Base-by-base conservation (phyloP, 1,140 invertebrate species). In the Magallana ariakensis region DNA sequence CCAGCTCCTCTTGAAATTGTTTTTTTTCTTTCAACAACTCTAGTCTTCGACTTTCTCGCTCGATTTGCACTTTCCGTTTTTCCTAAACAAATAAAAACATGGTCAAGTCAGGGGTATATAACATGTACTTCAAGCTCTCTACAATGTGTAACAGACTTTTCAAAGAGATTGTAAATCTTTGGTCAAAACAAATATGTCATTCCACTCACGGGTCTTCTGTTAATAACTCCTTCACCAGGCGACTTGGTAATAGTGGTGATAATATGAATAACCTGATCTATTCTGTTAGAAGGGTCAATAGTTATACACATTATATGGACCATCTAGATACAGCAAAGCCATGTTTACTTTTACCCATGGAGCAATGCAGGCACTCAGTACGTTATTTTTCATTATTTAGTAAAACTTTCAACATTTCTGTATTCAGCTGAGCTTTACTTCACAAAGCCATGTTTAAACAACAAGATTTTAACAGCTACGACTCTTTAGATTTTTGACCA, bases 1-100 rank as follows among this genome's bases (percentile, higher is more conserved):
- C 92, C 89, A 92, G 75, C 85, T 93, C 89, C 66, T 90, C 89
- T 81, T 92, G 83, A n/a, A 90, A 66, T 8, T 85, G 56, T 46
- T 90, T 70, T 86, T 92, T 92, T 84, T 89, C 85, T 85, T 89
- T 90, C 56, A 88, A 54, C 54, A 93, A 80, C 62, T 90, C 85
- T 46, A 92, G 84, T 83, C 92, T 86, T 87, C 80, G 88, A 33
- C 81, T 83, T 88, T 93, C 92, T 87, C 85, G 84, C 15, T 87
- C 81, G 56, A 87, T 86, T 85, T 93, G 90, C 16, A 57, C 70
- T 85, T 92, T 92, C 33, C 92, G 80, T 70, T 88, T 91, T 85
- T 93, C 92, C 91, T 93, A 70, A 46, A 90, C 81, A 87, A 84
- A 54, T 55, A 82, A 82, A 82, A 82, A 56, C 66, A 75, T 75